Conservation (phyloP, 2,888 invertebrate species). For the Schrankia costaestrigalis region DNA sequence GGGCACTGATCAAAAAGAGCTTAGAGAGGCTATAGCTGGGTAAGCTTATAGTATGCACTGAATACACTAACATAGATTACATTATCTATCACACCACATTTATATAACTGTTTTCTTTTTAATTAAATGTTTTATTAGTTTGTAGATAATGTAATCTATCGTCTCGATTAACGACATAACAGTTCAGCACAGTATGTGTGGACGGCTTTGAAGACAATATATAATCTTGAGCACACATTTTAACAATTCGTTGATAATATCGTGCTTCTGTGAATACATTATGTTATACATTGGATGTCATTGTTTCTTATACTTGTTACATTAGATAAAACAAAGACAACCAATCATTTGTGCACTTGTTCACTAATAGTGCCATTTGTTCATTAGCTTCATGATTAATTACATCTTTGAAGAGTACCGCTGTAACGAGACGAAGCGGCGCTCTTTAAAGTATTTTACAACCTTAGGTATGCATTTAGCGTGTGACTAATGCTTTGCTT, state of each 20-base stretch:
- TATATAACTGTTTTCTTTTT: constrained; percentile 28
- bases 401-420: constrained; percentile 56
- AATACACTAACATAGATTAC: constrained; percentile 59
- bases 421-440: constrained; percentile 72
- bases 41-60: constrained; percentile 82
- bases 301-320: constrained; percentile 51
- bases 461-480: constrained; percentile 71
- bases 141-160: constrained; percentile 66
- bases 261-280: constrained; percentile 77
- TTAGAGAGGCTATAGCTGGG: constrained; percentile 91
- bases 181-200: constrained; percentile 70
- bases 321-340: constrained; percentile 55
- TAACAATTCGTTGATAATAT: constrained; percentile 70
- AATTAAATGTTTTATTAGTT: constrained; percentile 7
- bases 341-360: constrained; percentile 71
- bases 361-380: constrained; percentile 76
- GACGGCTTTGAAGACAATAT: constrained; percentile 59
- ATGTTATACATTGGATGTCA: constrained; percentile 69
- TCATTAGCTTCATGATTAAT: constrained; percentile 77
- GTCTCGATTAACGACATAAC: constrained; percentile 62
- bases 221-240: constrained; percentile 68
- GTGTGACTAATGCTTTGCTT: constrained; percentile 82
- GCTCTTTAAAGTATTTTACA: constrained; percentile 59
- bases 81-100: constrained; percentile 49
- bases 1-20: constrained; percentile 94